Evolutionary conservation across 2,888 invertebrate species (phyloP).

Genomic region (Tetropium fuscum): DNA sequence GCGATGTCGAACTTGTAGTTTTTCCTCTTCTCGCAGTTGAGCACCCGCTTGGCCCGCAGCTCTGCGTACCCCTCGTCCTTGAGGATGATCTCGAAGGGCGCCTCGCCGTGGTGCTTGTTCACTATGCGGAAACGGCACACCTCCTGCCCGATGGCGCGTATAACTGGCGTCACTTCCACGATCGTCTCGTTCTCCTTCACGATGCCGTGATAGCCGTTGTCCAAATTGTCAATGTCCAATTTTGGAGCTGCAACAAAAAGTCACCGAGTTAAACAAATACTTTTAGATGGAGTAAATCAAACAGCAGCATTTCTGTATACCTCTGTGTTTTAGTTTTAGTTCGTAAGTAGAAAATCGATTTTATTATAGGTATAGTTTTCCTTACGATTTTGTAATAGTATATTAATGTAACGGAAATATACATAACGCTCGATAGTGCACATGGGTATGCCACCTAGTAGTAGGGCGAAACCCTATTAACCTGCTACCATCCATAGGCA

Average conservation of each 20-base stretch:
- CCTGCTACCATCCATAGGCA: too few species aligned
- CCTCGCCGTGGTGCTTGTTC: constrained; percentile 93
- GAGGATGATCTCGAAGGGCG: constrained; percentile 77
- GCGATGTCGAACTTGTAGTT: constrained; percentile 97
- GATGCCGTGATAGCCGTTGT: constrained; percentile 92
- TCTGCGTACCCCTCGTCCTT: constrained; percentile 80
- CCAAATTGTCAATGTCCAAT: constrained; percentile 82
- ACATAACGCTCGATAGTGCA: too few species aligned
- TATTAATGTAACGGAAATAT: too few species aligned
- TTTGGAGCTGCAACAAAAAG: constrained; percentile 72
- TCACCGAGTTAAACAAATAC: neutral
- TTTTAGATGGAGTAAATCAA: too few species aligned
- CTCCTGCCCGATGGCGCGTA: constrained; percentile 74
- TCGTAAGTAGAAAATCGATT: too few species aligned
- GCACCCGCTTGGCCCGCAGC: constrained; percentile 82
- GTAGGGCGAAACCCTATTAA: too few species aligned
- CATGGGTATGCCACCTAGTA: too few species aligned
- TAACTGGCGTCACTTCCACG: constrained; percentile 93
- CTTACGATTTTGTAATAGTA: too few species aligned
- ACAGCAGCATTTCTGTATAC: too few species aligned
- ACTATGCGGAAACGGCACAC: constrained; percentile 92
- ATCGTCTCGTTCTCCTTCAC: constrained; percentile 93
- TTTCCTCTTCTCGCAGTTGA: constrained; percentile 94
- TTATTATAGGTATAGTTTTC: too few species aligned
- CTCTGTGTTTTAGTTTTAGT: too few species aligned